Evolutionary conservation across 2,888 invertebrate species (phyloP).

Genomic region (Chalcosyrphus nemorum): DNA sequence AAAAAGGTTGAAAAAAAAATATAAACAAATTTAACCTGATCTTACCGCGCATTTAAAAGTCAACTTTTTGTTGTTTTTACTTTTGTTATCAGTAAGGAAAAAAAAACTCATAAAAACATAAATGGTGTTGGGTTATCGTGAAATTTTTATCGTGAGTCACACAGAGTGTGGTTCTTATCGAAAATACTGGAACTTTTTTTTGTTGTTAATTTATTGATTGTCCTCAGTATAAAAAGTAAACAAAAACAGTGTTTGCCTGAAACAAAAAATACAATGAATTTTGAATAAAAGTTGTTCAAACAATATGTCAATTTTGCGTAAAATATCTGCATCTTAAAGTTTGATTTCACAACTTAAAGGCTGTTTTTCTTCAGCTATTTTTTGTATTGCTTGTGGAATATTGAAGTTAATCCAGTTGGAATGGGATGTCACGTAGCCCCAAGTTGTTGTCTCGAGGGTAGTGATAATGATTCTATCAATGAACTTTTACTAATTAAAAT

Average conservation of each 20-base stretch:
- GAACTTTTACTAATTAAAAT: not conserved
- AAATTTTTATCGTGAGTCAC: constrained; percentile 40
- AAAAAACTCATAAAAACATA: not conserved
- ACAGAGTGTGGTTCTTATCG: constrained; percentile 16
- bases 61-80: constrained; percentile 2
- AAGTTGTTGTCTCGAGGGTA: not conserved
- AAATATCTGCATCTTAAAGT: not conserved
- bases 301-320: not conserved
- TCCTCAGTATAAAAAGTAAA: constrained; percentile 13
- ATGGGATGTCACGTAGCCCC: not conserved
- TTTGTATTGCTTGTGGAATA: not conserved
- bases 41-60: constrained; percentile 18
- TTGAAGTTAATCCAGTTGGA: not conserved
- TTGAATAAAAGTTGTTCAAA: not conserved
- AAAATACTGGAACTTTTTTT: constrained; percentile 12
- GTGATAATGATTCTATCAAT: not conserved
- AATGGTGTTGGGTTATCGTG: constrained; percentile 16
- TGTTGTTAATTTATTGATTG: not conserved
- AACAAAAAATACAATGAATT: too few species aligned
- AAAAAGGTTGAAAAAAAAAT: not conserved
- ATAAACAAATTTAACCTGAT: constrained; percentile 25
- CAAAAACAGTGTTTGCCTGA: constrained; percentile 10
- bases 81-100: constrained; percentile 25
- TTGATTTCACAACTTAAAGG: not conserved
- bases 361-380: not conserved